phyloP scores from a whole-genome alignment of 2,797 vertebrate species.

The Trachurus trachurus region DNA sequence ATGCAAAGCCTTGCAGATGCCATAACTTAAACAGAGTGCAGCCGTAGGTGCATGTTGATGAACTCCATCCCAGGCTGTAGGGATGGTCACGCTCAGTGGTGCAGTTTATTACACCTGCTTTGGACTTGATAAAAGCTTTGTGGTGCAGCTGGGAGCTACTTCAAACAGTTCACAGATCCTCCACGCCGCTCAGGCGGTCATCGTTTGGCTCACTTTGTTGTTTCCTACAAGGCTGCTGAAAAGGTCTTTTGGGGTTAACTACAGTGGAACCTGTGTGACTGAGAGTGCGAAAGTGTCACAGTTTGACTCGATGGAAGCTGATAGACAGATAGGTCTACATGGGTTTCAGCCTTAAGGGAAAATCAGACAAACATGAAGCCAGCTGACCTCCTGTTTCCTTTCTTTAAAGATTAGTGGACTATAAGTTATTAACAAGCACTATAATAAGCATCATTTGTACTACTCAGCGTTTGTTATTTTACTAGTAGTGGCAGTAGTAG shows the following conservation, averaged over 20 bases:
- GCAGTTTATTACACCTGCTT: slow-evolving; percentile 75
- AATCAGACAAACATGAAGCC: slow-evolving; percentile 15
- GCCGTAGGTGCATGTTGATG: slow-evolving; percentile 67
- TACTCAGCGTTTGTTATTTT: neutral
- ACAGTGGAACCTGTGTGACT: slow-evolving; percentile 23
- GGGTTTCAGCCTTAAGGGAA: slow-evolving; percentile 34
- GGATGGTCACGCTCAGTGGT: slow-evolving; percentile 67
- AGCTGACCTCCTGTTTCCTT: slow-evolving; percentile 13
- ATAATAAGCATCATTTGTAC: neutral
- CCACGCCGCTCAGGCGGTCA: slow-evolving; percentile 40
- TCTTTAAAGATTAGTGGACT: neutral
- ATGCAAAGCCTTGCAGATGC: slow-evolving; percentile 38
- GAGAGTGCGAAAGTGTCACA: slow-evolving; percentile 4
- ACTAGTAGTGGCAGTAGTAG: neutral
- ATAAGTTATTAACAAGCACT: neutral
- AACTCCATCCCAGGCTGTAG: slow-evolving; percentile 50
- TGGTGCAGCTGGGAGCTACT: slow-evolving; percentile 58
- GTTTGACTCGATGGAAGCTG: slow-evolving; percentile 49
- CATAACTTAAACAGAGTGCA: slow-evolving; percentile 45
- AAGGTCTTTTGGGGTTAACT: slow-evolving; percentile 59
- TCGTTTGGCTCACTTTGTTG: slow-evolving; percentile 69
- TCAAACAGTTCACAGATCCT: slow-evolving; percentile 63
- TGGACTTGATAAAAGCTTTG: slow-evolving; percentile 62
- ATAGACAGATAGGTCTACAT: slow-evolving; percentile 21
- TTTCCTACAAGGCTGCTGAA: slow-evolving; percentile 56